Evolutionary conservation across 2,113 vertebrate genomes (phyloP).

Genomic region (Hydrochoerus hydrochaeris): DNA sequence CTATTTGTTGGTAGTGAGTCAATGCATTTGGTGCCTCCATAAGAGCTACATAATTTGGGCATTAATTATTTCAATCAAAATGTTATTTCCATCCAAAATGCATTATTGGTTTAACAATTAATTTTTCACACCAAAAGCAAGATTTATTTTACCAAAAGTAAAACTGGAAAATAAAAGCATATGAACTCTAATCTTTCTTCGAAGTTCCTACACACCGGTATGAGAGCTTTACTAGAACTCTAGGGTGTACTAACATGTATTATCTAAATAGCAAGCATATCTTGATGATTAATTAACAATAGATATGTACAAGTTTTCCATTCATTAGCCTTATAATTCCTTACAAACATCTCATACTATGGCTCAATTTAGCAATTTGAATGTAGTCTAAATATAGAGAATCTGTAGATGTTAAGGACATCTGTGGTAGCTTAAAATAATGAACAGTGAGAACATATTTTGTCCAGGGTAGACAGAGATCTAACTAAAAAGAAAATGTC

Average conservation of each 20-base stretch:
- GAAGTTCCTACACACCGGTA: background rate
- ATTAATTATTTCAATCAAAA: background rate
- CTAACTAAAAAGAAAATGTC: slow-evolving; percentile 76
- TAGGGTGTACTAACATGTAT: background rate
- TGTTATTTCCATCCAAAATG: background rate
- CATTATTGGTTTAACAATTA: background rate
- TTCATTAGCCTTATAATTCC: slow-evolving; percentile 53
- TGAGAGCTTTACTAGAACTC: background rate
- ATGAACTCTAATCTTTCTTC: background rate
- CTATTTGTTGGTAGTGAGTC: background rate
- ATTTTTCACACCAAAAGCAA: background rate
- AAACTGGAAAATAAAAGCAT: background rate
- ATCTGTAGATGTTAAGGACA: slow-evolving; percentile 76
- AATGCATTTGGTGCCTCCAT: background rate
- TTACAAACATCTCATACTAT: slow-evolving; percentile 2
- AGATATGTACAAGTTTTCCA: background rate
- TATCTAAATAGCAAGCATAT: background rate
- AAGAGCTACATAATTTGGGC: background rate
- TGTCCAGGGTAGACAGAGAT: slow-evolving; percentile 78
- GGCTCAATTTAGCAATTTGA: slow-evolving; percentile 54
- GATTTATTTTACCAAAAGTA: background rate
- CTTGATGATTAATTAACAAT: background rate
- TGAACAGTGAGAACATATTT: slow-evolving; percentile 77
- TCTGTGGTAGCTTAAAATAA: slow-evolving; percentile 82
- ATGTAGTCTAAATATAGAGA: slow-evolving; percentile 64